These are phyloP conservation scores for Montipora efflorescens DNA, from an alignment of 64 coral and sea anemone genomes.

Conservation along the genomic window DNA sequence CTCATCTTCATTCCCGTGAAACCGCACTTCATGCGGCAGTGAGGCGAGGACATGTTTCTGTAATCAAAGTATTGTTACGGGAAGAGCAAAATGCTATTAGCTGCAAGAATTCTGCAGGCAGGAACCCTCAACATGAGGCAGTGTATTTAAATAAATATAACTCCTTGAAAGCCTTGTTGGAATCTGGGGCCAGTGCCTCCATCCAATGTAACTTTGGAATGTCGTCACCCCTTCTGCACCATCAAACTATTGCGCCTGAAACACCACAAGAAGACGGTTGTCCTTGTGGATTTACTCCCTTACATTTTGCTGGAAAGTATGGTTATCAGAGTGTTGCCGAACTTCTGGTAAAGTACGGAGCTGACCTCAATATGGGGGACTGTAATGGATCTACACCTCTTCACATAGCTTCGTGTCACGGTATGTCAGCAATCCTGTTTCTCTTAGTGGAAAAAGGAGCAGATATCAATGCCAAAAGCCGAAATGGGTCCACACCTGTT, in stretches of 20 bases:
- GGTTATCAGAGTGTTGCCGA: constrained; percentile 32
- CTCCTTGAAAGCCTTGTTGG: constrained; percentile 28
- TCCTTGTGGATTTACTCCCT: constrained; percentile 52
- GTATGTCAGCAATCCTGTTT: too few species aligned
- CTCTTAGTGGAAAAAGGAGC: constrained; percentile 22
- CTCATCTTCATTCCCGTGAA: constrained; percentile 34
- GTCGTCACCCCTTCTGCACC: not conserved
- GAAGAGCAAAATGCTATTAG: constrained; percentile 29
- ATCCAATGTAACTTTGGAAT: constrained; percentile 1
- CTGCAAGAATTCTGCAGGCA: constrained; percentile 45
- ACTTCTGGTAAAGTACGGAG: constrained; percentile 24
- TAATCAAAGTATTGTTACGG: constrained; percentile 8
- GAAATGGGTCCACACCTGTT: constrained; percentile 67
- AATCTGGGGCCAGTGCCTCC: constrained; percentile 39
- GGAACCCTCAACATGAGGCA: constrained; percentile 66
- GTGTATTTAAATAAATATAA: constrained; percentile 45
- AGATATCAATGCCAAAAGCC: constrained; percentile 25
- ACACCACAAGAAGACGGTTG: not conserved
- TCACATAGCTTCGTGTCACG: too few species aligned
- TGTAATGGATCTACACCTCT: constrained; percentile 57
- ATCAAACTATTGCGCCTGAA: not conserved
- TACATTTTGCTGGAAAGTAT: constrained; percentile 61
- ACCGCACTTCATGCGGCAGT: constrained; percentile 64
- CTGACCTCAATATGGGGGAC: constrained; percentile 32
- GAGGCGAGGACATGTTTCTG: not conserved